A percentile compares a stretch with the other conserved stretches of the same genome.
phyloP scores from a whole-genome alignment of 2,888 invertebrate genomes.

The Diarsia brunnea region DNA sequence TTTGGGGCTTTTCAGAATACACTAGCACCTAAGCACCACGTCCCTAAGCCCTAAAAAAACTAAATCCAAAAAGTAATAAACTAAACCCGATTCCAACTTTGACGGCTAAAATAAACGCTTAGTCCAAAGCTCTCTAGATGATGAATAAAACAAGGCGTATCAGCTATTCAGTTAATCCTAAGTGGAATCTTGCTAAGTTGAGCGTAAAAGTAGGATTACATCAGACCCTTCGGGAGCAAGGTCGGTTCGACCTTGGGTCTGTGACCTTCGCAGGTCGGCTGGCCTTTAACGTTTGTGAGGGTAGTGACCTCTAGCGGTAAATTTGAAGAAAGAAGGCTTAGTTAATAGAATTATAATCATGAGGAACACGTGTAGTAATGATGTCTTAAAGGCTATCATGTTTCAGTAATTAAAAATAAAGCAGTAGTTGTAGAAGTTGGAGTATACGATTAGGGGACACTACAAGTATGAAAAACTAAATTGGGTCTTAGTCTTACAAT shows the following conservation, averaged over 20 bases:
- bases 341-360: not conserved
- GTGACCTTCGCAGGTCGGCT: slow-evolving; percentile 59
- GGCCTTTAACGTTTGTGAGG: slow-evolving; percentile 42
- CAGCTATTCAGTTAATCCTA: slow-evolving; percentile 41
- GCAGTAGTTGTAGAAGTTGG: too few species aligned
- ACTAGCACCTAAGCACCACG: too few species aligned
- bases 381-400: too few species aligned
- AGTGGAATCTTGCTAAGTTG: slow-evolving; percentile 37
- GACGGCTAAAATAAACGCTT: slow-evolving; percentile 10
- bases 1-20: not conserved
- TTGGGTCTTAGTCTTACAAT: too few species aligned
- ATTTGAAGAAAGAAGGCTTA: slow-evolving; percentile 19
- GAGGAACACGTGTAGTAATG: not conserved
- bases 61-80: slow-evolving; percentile 5
- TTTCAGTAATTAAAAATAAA: too few species aligned
- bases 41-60: not conserved
- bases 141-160: slow-evolving; percentile 35
- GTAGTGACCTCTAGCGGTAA: slow-evolving; percentile 34
- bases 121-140: slow-evolving; percentile 11
- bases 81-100: not conserved
- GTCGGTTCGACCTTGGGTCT: slow-evolving; percentile 60
- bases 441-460: too few species aligned
- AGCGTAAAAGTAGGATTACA: slow-evolving; percentile 54
- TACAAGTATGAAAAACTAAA: too few species aligned
- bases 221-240: slow-evolving; percentile 55